phyloP scores from a whole-genome alignment of 2,888 invertebrate genomes.

The Brenthis daphne region DNA sequence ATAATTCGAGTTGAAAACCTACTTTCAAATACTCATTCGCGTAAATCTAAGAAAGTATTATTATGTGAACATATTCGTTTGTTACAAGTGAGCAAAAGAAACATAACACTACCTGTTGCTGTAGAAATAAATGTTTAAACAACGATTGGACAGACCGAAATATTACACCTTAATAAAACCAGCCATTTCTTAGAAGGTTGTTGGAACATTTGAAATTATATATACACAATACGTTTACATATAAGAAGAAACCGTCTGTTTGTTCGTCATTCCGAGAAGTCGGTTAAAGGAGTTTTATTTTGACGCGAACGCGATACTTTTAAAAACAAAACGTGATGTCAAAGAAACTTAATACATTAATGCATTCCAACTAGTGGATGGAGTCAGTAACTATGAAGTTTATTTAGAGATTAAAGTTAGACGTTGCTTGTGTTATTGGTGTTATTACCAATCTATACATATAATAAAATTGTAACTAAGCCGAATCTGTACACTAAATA shows the following conservation, averaged over 20 bases:
- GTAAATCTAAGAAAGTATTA: too few species aligned
- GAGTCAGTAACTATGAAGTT: constrained; percentile 15
- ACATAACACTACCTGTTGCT: constrained; percentile 7
- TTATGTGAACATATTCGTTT: too few species aligned
- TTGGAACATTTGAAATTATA: constrained; percentile 3
- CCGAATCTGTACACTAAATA: too few species aligned
- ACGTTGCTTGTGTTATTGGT: neutral
- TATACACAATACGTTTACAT: neutral
- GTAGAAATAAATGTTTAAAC: neutral
- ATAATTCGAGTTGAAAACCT: too few species aligned
- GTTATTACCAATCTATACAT: too few species aligned
- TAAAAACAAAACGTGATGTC: constrained; percentile 30
- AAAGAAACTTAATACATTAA: constrained; percentile 45
- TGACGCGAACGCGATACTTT: constrained; percentile 29
- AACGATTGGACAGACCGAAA: constrained; percentile 3
- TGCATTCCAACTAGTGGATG: constrained; percentile 47
- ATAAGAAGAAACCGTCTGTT: constrained; percentile 4
- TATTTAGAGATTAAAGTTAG: neutral
- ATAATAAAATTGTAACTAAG: too few species aligned
- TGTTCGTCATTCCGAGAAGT: constrained; percentile 10
- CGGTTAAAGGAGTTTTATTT: constrained; percentile 22
- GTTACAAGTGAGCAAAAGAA: neutral
- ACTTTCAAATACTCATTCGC: too few species aligned
- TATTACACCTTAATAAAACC: constrained; percentile 1
- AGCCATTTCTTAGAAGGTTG: neutral